Conservation (phyloP, 2,888 invertebrate species). For the Yponomeuta plumbellus region DNA sequence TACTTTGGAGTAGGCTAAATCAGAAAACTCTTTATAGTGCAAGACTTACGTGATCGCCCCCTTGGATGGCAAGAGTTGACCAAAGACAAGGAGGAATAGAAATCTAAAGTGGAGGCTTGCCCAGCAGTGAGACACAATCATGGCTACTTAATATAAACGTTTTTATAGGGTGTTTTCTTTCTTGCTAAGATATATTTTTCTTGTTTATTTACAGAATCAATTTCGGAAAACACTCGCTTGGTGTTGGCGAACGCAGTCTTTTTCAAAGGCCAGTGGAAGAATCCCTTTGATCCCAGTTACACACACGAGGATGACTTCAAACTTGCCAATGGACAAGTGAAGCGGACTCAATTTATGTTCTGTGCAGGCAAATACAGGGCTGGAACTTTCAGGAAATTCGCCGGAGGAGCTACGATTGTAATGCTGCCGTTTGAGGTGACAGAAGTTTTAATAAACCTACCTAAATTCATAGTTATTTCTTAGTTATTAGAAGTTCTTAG, state of each 20-base stretch:
- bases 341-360: slow-evolving; percentile 79
- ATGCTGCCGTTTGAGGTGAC: slow-evolving; percentile 80
- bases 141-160: too few relatives aligned
- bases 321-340: slow-evolving; percentile 49
- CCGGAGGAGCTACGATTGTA: slow-evolving; percentile 72
- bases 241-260: slow-evolving; percentile 82
- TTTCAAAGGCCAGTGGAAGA: slow-evolving; percentile 84
- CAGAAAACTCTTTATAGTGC: too few relatives aligned
- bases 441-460: too few relatives aligned
- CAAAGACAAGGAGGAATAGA: too few relatives aligned
- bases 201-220: slow-evolving; percentile 47
- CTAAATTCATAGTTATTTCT: too few relatives aligned
- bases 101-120: too few relatives aligned
- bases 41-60: too few relatives aligned
- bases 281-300: slow-evolving; percentile 75
- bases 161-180: background rate
- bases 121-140: too few relatives aligned
- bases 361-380: slow-evolving; percentile 70
- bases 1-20: too few relatives aligned
- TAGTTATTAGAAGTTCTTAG: too few relatives aligned
- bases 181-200: too few relatives aligned
- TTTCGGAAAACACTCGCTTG: slow-evolving; percentile 74
- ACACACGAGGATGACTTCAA: slow-evolving; percentile 76
- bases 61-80: too few relatives aligned
- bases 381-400: slow-evolving; percentile 61